phyloP scores from a whole-genome alignment of 1,140 invertebrate genomes.

The Drosophila trapezifrons region DNA sequence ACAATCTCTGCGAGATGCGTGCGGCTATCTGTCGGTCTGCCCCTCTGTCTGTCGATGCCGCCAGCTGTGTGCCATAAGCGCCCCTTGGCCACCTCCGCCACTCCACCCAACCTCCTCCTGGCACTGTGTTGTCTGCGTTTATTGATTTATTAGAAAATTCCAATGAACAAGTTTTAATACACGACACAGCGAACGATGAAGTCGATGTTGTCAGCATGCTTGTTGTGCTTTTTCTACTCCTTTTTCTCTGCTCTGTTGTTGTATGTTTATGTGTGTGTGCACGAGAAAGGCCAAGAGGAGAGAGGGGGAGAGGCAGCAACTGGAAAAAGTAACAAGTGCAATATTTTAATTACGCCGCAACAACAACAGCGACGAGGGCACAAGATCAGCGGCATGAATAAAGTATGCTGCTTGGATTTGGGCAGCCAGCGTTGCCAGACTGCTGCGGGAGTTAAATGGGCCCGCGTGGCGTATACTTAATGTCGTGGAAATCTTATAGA shows the following conservation, averaged over 20 bases:
- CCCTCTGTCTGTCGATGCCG: slow-evolving; percentile 54
- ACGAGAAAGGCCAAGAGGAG: slow-evolving; percentile 24
- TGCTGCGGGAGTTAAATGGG: neutral
- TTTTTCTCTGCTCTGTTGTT: slow-evolving; percentile 16
- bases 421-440: slow-evolving; percentile 50
- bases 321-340: slow-evolving; percentile 77
- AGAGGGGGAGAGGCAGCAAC: slow-evolving; percentile 1
- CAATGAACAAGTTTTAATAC: slow-evolving; percentile 83
- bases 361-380: slow-evolving; percentile 30
- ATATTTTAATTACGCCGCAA: slow-evolving; percentile 79
- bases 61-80: slow-evolving; percentile 70
- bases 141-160: slow-evolving; percentile 83
- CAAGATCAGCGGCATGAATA: slow-evolving; percentile 46
- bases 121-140: slow-evolving; percentile 79
- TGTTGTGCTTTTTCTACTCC: slow-evolving; percentile 50
- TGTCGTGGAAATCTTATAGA: neutral
- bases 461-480: slow-evolving; percentile 54
- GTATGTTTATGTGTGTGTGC: slow-evolving; percentile 14
- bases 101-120: slow-evolving; percentile 14
- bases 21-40: slow-evolving; percentile 31
- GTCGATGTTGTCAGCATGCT: slow-evolving; percentile 52
- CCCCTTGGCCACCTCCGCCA: slow-evolving; percentile 2
- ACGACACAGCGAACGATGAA: slow-evolving; percentile 66
- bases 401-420: slow-evolving; percentile 52
- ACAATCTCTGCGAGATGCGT: slow-evolving; percentile 73